Conservation (phyloP, 2,113 vertebrate species). For the Dicerorhinus sumatrensis region DNA sequence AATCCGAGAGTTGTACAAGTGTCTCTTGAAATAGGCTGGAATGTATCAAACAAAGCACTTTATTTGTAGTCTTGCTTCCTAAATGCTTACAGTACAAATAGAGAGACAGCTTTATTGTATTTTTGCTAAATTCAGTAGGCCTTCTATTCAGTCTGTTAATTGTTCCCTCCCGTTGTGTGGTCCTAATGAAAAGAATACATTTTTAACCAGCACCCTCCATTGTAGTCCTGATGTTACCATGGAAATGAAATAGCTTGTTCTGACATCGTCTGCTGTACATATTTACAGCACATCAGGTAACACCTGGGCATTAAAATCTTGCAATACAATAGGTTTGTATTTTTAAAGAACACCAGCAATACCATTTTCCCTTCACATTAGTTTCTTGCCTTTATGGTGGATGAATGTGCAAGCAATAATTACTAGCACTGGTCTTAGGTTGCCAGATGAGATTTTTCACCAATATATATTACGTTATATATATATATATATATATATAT, state of each 20-base stretch:
- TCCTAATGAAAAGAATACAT: slow-evolving; percentile 77
- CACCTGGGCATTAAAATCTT: slow-evolving; percentile 52
- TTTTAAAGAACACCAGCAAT: slow-evolving; percentile 28
- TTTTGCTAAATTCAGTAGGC: slow-evolving; percentile 72
- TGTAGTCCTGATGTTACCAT: slow-evolving; percentile 57
- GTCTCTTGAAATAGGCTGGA: slow-evolving; percentile 35
- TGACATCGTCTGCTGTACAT: slow-evolving; percentile 52
- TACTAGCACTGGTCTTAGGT: neutral
- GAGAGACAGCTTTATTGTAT: slow-evolving; percentile 29
- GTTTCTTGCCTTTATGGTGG: neutral
- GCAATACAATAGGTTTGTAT: slow-evolving; percentile 19
- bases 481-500: neutral
- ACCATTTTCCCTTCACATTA: slow-evolving; percentile 50
- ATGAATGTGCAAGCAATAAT: neutral
- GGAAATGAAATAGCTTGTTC: slow-evolving; percentile 59
- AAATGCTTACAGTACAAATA: slow-evolving; percentile 57
- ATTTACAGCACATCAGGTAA: slow-evolving; percentile 61
- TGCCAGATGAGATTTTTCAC: slow-evolving; percentile 30
- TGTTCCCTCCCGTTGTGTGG: slow-evolving; percentile 62
- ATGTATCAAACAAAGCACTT: slow-evolving; percentile 9
- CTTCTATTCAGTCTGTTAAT: slow-evolving; percentile 35
- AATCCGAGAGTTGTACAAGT: neutral
- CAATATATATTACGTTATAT: neutral
- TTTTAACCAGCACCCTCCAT: slow-evolving; percentile 50
- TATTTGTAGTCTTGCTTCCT: slow-evolving; percentile 38